Conservation (phyloP, 2,113 vertebrate species). For the Sus scrofa region DNA sequence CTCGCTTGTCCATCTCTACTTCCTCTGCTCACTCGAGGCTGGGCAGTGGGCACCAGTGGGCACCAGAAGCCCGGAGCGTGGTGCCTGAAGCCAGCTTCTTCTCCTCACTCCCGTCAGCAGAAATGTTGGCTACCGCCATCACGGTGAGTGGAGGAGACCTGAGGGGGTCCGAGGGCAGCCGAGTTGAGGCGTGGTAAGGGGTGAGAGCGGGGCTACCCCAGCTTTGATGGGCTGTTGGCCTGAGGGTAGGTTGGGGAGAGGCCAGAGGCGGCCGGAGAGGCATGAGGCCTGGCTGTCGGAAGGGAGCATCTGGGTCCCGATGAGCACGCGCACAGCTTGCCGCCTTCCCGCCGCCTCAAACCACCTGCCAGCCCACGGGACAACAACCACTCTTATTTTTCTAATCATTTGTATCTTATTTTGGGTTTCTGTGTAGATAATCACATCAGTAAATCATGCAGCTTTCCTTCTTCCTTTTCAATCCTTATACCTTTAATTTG, state of each 20-base stretch:
- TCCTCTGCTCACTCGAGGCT: not conserved
- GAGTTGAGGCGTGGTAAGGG: too few species aligned
- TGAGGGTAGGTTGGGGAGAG: too few species aligned
- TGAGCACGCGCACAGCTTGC: not conserved
- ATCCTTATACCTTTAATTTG: not conserved
- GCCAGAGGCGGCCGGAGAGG: not conserved
- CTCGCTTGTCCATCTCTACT: fast-evolving
- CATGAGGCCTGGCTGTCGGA: not conserved
- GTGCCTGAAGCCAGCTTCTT: not conserved
- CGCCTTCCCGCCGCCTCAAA: not conserved
- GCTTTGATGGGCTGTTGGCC: too few species aligned
- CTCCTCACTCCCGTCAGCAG: not conserved
- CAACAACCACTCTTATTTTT: not conserved
- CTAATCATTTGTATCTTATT: not conserved
- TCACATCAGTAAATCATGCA: not conserved
- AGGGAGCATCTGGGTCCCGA: not conserved
- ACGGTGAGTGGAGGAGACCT: constrained; percentile 70
- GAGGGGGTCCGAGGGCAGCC: not conserved
- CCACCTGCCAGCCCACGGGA: not conserved
- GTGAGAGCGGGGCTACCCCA: fast-evolving
- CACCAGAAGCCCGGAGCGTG: not conserved
- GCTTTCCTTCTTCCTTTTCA: constrained; percentile 28
- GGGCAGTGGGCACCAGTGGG: not conserved
- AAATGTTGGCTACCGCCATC: constrained; percentile 61
- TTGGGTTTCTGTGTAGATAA: not conserved